These are phyloP conservation scores for Caiman crocodilus DNA, from an alignment of 2,797 vertebrate species.

Conservation along the genomic window DNA sequence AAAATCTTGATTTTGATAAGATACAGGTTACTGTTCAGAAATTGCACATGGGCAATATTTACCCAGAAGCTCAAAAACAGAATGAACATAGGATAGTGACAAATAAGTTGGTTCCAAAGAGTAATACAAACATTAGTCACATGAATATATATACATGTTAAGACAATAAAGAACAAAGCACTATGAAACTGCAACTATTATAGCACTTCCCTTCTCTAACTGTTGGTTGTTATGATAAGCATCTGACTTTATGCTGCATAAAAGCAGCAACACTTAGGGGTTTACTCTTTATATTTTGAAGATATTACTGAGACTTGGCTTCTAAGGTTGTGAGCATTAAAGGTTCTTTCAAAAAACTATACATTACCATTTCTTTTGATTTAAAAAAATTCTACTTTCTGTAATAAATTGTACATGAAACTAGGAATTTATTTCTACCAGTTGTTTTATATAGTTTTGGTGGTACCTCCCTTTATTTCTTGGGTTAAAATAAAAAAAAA, in stretches of 20 bases:
- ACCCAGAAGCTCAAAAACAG: neutral
- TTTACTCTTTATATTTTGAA: neutral
- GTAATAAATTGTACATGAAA: conserved; percentile 13
- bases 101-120: conserved; percentile 4
- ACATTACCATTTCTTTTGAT: neutral
- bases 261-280: neutral
- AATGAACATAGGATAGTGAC: conserved; percentile 24
- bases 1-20: conserved; percentile 44
- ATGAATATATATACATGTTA: neutral
- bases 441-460: conserved; percentile 25
- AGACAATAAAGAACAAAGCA: conserved; percentile 44
- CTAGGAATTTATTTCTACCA: neutral
- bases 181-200: conserved; percentile 2
- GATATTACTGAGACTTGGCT: neutral
- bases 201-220: neutral
- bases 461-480: neutral
- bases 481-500: conserved; percentile 17
- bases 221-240: conserved; percentile 61
- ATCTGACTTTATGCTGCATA: conserved; percentile 12
- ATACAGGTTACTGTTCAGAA: neutral
- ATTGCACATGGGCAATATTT: neutral
- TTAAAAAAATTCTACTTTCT: neutral
- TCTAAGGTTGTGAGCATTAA: neutral
- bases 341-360: neutral
- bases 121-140: conserved; percentile 12